phyloP scores from a whole-genome alignment of 1,140 invertebrate species.

The Apolygus lucorum region DNA sequence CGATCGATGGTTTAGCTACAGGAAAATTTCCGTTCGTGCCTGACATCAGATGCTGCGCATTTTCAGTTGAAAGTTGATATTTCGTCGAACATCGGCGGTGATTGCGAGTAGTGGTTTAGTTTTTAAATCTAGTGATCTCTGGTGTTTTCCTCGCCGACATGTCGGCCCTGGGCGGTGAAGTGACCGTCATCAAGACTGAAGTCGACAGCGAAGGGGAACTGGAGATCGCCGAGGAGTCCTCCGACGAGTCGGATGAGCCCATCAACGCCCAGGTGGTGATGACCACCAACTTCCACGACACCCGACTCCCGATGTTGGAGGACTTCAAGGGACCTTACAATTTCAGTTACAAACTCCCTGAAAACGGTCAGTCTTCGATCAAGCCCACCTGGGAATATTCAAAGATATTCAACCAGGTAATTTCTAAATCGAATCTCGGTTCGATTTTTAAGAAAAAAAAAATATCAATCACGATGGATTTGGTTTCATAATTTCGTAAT shows the following conservation, averaged over 20 bases:
- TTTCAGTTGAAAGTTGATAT: too few species aligned
- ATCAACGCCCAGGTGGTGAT: neutral
- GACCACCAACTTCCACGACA: neutral
- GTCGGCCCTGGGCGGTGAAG: neutral
- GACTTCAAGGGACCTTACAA: neutral
- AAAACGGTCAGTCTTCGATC: neutral
- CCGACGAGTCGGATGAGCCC: neutral
- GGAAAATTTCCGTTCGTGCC: too few species aligned
- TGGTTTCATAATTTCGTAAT: too few species aligned
- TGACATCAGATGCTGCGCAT: too few species aligned
- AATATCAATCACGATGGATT: too few species aligned
- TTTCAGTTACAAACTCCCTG: neutral
- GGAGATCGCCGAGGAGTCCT: neutral
- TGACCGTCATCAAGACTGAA: neutral
- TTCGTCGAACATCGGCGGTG: too few species aligned
- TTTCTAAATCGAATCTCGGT: too few species aligned
- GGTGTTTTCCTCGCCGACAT: too few species aligned
- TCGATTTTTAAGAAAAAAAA: too few species aligned
- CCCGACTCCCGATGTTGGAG: constrained; percentile 1
- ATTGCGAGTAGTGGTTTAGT: too few species aligned
- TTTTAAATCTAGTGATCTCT: too few species aligned
- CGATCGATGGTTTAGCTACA: too few species aligned
- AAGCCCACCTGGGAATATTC: constrained; percentile 1
- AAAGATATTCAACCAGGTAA: neutral
- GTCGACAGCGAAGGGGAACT: neutral